Evolutionary conservation across 1,140 invertebrate species (phyloP).

Genomic region (Drosophila tristis): DNA sequence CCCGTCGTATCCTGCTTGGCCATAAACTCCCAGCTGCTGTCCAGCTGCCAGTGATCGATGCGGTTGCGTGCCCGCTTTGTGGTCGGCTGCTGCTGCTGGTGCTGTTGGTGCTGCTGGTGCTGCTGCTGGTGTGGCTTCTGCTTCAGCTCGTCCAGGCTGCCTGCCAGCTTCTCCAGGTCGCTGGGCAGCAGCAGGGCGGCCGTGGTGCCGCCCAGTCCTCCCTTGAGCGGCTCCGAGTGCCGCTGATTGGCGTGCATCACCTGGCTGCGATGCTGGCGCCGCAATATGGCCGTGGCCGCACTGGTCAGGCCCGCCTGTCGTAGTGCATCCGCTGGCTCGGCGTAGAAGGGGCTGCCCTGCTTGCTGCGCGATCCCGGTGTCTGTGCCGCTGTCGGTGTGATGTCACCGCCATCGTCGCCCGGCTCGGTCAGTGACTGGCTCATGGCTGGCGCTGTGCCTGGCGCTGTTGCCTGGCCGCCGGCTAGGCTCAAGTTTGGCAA

Average conservation of each 20-base stretch:
- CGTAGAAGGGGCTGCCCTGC: conserved; percentile 94
- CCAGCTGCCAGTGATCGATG: conserved; percentile 91
- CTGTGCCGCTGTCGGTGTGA: conserved; percentile 72
- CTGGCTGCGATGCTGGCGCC: conserved; percentile 72
- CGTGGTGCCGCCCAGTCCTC: conserved; percentile 38
- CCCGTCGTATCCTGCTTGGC: conserved; percentile 85
- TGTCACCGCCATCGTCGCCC: conserved; percentile 56
- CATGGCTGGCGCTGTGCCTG: no score
- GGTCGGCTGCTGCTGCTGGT: conserved; percentile 47
- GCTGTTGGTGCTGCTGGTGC: conserved; percentile 34
- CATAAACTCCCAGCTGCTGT: conserved; percentile 95
- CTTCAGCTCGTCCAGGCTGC: conserved; percentile 80
- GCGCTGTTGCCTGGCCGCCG: background rate
- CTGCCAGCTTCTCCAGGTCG: conserved; percentile 78
- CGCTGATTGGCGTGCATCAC: conserved; percentile 84
- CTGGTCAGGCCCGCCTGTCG: conserved; percentile 84
- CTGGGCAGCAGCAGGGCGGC: conserved; percentile 57
- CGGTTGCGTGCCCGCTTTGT: conserved; percentile 75
- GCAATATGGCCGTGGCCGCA: conserved; percentile 82
- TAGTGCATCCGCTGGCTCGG: conserved; percentile 95
- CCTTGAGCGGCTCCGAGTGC: conserved; percentile 86
- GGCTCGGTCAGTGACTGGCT: conserved; percentile 59
- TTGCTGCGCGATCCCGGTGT: conserved; percentile 76
- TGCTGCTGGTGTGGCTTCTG: conserved; percentile 67
- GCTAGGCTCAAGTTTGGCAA: conserved; percentile 48